Conservation (phyloP, 2,888 invertebrate species). For the Caenorhabditis doughertyi region DNA sequence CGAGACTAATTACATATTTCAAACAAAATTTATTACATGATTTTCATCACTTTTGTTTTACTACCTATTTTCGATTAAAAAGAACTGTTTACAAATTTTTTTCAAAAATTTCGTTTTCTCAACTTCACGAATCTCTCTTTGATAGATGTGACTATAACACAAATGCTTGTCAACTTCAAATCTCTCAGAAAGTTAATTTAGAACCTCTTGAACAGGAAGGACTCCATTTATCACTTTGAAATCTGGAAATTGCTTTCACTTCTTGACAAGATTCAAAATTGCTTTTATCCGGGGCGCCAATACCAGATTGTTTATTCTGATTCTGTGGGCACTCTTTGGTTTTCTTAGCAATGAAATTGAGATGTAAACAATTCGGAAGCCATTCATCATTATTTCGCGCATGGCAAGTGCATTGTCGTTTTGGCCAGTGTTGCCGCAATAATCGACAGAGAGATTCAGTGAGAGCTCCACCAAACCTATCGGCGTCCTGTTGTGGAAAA, state of each 20-base stretch:
- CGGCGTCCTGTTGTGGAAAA: constrained; percentile 6
- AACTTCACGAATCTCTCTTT: too few species aligned
- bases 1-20: too few species aligned
- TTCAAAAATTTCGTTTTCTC: too few species aligned
- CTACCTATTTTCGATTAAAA: too few species aligned
- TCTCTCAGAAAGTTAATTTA: too few species aligned
- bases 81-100: too few species aligned
- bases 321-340: constrained; percentile 5
- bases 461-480: constrained; percentile 20
- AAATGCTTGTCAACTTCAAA: too few species aligned
- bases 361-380: constrained; percentile 54
- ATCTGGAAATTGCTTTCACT: neutral
- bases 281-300: neutral
- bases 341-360: constrained; percentile 21
- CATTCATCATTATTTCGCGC: constrained; percentile 56
- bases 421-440: constrained; percentile 10
- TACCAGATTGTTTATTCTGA: constrained; percentile 37
- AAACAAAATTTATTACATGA: too few species aligned
- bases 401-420: constrained; percentile 39
- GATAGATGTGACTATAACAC: too few species aligned
- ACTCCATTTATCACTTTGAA: neutral
- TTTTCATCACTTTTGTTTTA: too few species aligned
- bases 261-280: neutral
- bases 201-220: too few species aligned
- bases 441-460: neutral